A percentile compares a stretch with the other conserved stretches of the same genome.
phyloP scores from a whole-genome alignment of 2,888 invertebrate genomes.

The Apodemia zela region DNA sequence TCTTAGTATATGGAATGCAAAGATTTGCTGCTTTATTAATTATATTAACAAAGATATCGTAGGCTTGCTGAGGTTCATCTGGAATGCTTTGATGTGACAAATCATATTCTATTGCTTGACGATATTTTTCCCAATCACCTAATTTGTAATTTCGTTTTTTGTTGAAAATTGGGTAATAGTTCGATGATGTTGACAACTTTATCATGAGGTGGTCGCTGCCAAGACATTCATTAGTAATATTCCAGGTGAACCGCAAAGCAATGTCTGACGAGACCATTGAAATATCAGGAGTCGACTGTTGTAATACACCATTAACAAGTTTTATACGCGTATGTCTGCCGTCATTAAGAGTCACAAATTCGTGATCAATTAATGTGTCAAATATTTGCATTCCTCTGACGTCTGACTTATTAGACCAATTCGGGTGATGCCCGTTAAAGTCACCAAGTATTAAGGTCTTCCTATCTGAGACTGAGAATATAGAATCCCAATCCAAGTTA shows the following conservation, averaged over 20 bases:
- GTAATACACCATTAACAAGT: conserved; percentile 20
- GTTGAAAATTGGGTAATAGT: background rate
- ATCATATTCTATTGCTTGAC: too few species aligned
- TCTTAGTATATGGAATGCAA: too few species aligned
- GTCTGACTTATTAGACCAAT: conserved; percentile 26
- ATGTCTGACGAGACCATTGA: conserved; percentile 19
- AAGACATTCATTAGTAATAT: conserved; percentile 13
- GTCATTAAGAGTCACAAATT: conserved; percentile 23
- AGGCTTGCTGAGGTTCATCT: too few species aligned
- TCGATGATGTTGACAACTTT: background rate
- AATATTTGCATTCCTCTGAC: conserved; percentile 23
- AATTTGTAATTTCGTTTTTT: background rate
- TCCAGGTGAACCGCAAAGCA: conserved; percentile 21
- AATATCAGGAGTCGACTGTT: conserved; percentile 25
- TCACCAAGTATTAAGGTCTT: conserved; percentile 21
- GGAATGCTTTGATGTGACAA: too few species aligned
- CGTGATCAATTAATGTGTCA: conserved; percentile 19
- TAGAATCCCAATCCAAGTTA: conserved; percentile 26
- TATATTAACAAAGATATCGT: too few species aligned
- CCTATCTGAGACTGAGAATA: conserved; percentile 34
- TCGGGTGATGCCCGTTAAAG: conserved; percentile 27
- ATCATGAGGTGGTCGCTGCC: background rate
- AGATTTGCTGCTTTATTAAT: too few species aligned
- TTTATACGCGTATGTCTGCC: conserved; percentile 21
- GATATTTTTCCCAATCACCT: background rate